Percentiles rank a stretch among this genome's conserved stretches.
phyloP scores from a whole-genome alignment of 92 coral and sea anemone genomes.

The Actinostola sp. region DNA sequence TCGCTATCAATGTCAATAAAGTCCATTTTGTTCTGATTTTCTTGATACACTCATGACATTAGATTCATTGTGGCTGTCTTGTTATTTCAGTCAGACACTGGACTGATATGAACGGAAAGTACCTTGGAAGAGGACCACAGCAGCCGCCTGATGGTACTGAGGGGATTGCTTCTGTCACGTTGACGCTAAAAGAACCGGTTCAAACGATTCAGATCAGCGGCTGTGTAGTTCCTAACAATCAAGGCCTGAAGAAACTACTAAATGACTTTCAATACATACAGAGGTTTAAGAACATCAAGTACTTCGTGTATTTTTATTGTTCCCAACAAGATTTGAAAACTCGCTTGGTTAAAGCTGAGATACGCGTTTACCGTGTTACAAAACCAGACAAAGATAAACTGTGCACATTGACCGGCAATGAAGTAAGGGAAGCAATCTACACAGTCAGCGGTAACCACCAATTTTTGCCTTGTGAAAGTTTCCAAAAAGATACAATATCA shows the following conservation, averaged over 20 bases:
- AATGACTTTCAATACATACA: not conserved
- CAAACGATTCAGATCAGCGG: not conserved
- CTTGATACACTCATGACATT: too few species aligned
- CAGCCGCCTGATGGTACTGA: conserved; percentile 2
- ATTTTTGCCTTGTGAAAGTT: too few species aligned
- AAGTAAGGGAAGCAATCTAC: too few species aligned
- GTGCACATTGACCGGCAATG: too few species aligned
- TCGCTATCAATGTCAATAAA: too few species aligned
- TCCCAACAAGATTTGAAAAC: not conserved
- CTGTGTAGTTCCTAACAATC: not conserved
- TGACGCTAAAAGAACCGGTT: not conserved
- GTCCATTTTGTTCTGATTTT: too few species aligned
- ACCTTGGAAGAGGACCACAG: not conserved
- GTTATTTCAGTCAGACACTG: not conserved
- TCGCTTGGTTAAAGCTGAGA: not conserved
- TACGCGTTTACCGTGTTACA: not conserved
- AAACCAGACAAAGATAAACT: not conserved
- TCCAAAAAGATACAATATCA: too few species aligned
- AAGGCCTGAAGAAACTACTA: not conserved
- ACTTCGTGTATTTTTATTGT: not conserved
- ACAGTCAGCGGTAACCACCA: too few species aligned
- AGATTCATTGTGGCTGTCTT: too few species aligned
- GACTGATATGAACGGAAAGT: not conserved
- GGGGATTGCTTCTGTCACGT: not conserved
- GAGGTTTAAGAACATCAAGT: not conserved